These are phyloP conservation scores for Cotesia typhae DNA, from an alignment of 1,140 invertebrate species.

Conservation along the genomic window DNA sequence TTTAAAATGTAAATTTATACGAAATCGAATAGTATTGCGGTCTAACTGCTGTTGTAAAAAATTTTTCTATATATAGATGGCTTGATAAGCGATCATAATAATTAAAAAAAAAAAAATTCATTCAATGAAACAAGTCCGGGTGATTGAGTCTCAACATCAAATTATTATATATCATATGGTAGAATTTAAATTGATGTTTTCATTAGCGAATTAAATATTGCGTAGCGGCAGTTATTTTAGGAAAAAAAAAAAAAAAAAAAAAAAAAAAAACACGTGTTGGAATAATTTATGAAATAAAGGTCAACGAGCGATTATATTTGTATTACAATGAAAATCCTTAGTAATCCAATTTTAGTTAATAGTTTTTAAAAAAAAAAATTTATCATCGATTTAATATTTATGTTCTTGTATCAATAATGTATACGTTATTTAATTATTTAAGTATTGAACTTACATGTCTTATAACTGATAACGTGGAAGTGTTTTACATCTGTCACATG, in stretches of 20 bases:
- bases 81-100: too few species aligned
- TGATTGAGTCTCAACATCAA: neutral
- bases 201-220: slow-evolving; percentile 3
- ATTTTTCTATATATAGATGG: neutral
- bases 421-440: neutral
- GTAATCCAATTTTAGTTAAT: neutral
- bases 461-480: neutral
- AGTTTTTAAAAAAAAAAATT: too few species aligned
- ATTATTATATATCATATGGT: neutral
- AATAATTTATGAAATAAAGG: slow-evolving; percentile 14
- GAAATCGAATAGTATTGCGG: neutral
- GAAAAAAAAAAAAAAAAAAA: too few species aligned
- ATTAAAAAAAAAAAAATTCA: neutral
- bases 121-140: neutral
- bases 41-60: slow-evolving; percentile 8
- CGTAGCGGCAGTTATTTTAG: neutral
- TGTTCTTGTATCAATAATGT: neutral
- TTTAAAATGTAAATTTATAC: slow-evolving; percentile 51
- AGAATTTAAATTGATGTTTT: too few species aligned
- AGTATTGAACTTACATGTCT: too few species aligned
- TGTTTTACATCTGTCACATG: slow-evolving; percentile 27
- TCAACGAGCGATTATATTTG: neutral
- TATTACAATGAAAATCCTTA: neutral
- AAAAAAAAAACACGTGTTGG: neutral
- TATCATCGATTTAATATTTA: too few species aligned